These are phyloP conservation scores for Bucorvus abyssinicus DNA, from an alignment of 2,797 vertebrate genomes.

Conservation along the genomic window DNA sequence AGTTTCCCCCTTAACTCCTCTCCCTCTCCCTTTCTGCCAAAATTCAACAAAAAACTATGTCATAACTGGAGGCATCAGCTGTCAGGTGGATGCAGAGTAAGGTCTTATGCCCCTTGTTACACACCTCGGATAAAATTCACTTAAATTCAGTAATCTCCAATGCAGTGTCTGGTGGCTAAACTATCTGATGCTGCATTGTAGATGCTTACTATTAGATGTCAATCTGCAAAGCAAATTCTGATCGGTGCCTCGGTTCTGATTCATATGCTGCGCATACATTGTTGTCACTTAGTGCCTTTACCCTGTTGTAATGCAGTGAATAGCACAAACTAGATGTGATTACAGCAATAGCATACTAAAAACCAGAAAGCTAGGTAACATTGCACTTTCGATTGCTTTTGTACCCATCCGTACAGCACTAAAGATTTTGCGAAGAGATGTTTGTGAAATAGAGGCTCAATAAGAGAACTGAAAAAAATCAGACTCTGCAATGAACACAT, in stretches of 20 bases:
- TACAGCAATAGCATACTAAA: neutral
- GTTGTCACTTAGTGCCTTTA: neutral
- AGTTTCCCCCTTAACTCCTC: neutral
- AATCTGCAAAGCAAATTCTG: neutral
- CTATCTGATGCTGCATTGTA: neutral
- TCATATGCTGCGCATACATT: neutral
- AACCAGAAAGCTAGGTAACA: neutral
- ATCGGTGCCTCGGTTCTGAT: neutral
- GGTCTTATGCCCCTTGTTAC: neutral
- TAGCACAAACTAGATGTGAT: neutral
- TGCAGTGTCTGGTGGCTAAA: neutral
- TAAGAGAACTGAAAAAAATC: neutral
- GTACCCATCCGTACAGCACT: rapidly evolving
- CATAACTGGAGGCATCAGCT: neutral
- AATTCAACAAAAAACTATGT: neutral
- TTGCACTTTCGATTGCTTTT: neutral
- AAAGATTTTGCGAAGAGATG: neutral
- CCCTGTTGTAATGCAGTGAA: neutral
- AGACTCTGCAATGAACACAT: neutral
- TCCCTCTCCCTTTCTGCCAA: rapidly evolving
- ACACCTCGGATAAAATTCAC: neutral
- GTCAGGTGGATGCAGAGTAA: neutral
- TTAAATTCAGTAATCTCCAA: neutral
- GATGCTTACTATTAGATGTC: neutral
- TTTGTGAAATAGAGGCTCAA: neutral